These are phyloP conservation scores for Yponomeuta plumbellus DNA, from an alignment of 2,888 invertebrate genomes.

Conservation along the genomic window DNA sequence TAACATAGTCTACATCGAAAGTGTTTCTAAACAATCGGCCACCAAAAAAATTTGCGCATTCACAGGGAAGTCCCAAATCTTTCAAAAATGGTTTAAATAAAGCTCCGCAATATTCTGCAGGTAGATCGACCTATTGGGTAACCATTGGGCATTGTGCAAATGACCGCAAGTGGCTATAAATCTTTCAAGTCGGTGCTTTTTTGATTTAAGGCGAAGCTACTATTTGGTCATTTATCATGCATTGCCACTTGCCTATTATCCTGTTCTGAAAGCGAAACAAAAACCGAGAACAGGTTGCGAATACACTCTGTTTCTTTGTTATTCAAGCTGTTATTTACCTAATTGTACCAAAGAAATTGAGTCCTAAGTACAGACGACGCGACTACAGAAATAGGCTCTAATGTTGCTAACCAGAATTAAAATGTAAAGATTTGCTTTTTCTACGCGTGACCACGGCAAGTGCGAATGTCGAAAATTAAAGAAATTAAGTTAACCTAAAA, in stretches of 20 bases:
- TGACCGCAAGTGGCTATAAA: constrained; percentile 64
- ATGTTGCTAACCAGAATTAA: no score
- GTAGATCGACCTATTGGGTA: constrained; percentile 27
- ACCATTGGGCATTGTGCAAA: constrained; percentile 34
- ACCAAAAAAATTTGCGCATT: constrained; percentile 23
- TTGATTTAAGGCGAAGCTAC: constrained; percentile 65
- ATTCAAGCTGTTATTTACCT: no score
- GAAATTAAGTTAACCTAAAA: no score
- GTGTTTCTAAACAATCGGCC: constrained; percentile 11
- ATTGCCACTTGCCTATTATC: constrained; percentile 47
- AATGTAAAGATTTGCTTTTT: no score
- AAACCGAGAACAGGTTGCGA: background rate
- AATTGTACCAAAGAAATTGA: no score
- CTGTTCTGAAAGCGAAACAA: constrained; percentile 24
- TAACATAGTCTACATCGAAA: constrained; percentile 12
- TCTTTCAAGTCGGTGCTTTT: constrained; percentile 62
- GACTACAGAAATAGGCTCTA: no score
- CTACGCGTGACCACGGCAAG: no score
- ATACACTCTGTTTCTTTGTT: no score
- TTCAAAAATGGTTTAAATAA: constrained; percentile 40
- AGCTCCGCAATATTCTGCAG: constrained; percentile 35
- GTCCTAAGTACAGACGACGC: no score
- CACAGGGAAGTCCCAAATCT: constrained; percentile 52
- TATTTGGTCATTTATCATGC: constrained; percentile 37
- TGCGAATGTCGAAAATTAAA: no score